Evolutionary conservation across 35 echinoderm and acorn worm species (phyloP), one percentile per base, ranked within the genome.

Genomic region (Patiria miniata): DNA sequence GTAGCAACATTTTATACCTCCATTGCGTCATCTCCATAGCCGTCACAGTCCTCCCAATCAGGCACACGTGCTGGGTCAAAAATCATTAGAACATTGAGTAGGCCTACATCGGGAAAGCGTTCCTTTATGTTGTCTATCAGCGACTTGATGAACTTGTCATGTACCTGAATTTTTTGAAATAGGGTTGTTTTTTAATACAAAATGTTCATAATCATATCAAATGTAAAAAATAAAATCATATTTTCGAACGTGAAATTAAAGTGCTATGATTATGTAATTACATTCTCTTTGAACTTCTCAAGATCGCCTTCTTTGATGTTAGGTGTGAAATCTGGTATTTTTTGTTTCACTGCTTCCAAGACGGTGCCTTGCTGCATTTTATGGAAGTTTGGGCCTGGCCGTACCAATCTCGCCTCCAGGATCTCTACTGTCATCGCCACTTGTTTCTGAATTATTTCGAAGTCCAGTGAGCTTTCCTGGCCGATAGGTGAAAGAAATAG

Each of bases 311-410:
- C 57, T 21, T 60, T 60, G 19, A 60, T 60, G 57, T 60, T 60
- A 26, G 57, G 10, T 26, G 19, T 60, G 57, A 60, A 60, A n/a
- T 60, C 57, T 60, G 57, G 57, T 0, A 60, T 18, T 60, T 60
- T 60, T 60, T 60, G 57, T 26, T 26, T 60, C 19, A 60, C 19
- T 60, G 19, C 57, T 60, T 60, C 57, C 19, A 60, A 26, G 19
- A 60, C 57, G 28, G 14, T 60, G 57, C 57, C 57, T 60, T 60
- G 57, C 28, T 60, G 57, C 57, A 60, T 60, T 60, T 60, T 60
- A 8, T 18, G 28, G 57, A 60, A 17, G 57, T 60, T 60, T 60
- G 0, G 57, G 57, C 57, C 57, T 2, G 57, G 57, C 57, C 57
- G 19, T 18, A 60, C 57, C 57, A n/a, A 18, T 57, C 54, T 60